These are phyloP conservation scores for Amphipyra tragopoginis DNA, from an alignment of 2,888 invertebrate genomes.

Conservation along the genomic window DNA sequence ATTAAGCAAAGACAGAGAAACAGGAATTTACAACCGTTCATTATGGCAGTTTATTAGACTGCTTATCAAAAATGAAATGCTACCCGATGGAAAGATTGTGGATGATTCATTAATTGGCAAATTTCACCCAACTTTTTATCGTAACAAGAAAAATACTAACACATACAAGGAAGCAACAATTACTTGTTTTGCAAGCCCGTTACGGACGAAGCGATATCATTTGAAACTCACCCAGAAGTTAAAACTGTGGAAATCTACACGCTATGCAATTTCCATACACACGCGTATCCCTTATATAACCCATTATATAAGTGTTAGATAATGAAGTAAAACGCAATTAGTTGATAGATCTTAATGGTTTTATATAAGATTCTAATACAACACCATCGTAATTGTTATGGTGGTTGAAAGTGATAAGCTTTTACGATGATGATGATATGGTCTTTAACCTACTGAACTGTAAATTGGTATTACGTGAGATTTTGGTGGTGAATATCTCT, in stretches of 20 bases:
- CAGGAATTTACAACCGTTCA: no score
- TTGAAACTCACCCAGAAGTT: conserved; percentile 14
- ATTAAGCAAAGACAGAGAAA: no score
- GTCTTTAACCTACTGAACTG: conserved; percentile 24
- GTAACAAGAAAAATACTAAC: background rate
- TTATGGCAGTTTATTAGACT: no score
- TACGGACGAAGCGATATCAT: conserved; percentile 17
- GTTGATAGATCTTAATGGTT: conserved; percentile 29
- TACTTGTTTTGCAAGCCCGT: conserved; percentile 7
- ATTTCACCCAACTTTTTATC: background rate
- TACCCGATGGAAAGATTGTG: no score
- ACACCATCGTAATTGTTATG: conserved; percentile 26
- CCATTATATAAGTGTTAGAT: conserved; percentile 37
- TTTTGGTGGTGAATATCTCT: background rate
- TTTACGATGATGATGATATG: background rate
- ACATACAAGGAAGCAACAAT: background rate
- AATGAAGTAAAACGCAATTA: conserved; percentile 40
- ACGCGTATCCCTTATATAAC: conserved; percentile 31
- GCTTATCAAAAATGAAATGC: no score
- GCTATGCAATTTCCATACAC: conserved; percentile 20
- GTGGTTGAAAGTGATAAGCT: conserved; percentile 16
- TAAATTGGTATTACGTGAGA: background rate
- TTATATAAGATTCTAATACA: conserved; percentile 44
- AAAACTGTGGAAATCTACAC: conserved; percentile 26
- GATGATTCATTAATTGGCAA: background rate